Conservation (phyloP, 2,888 invertebrate species). For the Bugula neritina region DNA sequence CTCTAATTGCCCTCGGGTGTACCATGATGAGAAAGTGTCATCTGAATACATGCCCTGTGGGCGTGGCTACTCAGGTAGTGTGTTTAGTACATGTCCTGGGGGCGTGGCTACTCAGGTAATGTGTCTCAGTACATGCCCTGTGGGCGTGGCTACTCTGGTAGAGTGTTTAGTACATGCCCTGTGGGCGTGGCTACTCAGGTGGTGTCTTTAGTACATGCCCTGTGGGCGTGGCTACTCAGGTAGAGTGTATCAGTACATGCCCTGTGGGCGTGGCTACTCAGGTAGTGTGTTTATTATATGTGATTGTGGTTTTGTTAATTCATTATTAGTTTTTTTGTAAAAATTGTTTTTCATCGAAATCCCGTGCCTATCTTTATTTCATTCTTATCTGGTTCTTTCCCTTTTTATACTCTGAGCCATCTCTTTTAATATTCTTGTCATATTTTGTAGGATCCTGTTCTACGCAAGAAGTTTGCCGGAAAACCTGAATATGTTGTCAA, state of each 20-base stretch:
- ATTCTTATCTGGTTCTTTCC: too few relatives aligned
- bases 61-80: slow-evolving; percentile 82
- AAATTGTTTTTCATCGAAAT: too few relatives aligned
- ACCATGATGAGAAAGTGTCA: slow-evolving; percentile 99
- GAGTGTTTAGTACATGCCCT: slow-evolving; percentile 4
- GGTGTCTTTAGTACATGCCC: slow-evolving; percentile 74
- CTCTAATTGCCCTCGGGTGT: slow-evolving; percentile 93
- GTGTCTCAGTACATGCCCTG: slow-evolving; percentile 91
- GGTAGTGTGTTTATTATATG: slow-evolving; percentile 39
- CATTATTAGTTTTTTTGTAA: too few relatives aligned
- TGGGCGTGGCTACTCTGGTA: slow-evolving; percentile 91
- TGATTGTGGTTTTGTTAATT: neutral
- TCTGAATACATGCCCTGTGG: slow-evolving; percentile 96
- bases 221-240: neutral
- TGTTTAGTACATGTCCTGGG: neutral
- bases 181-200: neutral
- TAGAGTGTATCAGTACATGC: slow-evolving; percentile 79
- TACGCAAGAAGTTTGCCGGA: slow-evolving; percentile 92
- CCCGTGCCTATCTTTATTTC: too few relatives aligned
- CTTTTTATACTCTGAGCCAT: too few relatives aligned
- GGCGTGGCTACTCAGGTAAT: neutral
- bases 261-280: slow-evolving; percentile 98
- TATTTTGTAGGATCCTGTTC: slow-evolving; percentile 67
- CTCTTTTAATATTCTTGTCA: too few relatives aligned
- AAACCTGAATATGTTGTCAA: slow-evolving; percentile 96